These are phyloP conservation scores for Psilopogon haemacephalus DNA, from an alignment of 2,113 vertebrate genomes.

Conservation along the genomic window DNA sequence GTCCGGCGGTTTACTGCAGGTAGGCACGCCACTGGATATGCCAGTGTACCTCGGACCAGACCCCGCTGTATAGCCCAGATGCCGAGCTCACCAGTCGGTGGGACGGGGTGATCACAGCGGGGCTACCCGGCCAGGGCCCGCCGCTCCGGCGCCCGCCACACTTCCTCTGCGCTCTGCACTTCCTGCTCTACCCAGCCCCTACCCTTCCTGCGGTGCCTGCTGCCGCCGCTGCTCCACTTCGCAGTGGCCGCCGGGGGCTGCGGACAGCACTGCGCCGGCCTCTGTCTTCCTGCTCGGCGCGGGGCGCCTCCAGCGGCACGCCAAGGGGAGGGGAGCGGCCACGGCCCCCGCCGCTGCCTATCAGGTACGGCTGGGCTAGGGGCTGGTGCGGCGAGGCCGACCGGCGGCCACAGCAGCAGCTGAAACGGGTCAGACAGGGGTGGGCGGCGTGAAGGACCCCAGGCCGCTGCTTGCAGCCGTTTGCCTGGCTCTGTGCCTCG, in stretches of 20 bases:
- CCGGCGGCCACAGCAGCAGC: neutral
- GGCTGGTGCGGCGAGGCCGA: neutral
- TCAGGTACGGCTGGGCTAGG: neutral
- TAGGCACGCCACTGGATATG: fast-evolving
- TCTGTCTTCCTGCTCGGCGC: neutral
- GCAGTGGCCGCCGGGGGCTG: neutral
- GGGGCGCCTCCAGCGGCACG: neutral
- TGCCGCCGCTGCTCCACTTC: neutral
- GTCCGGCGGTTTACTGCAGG: fast-evolving
- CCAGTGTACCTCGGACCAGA: fast-evolving
- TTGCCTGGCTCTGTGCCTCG: neutral
- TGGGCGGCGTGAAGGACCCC: too few species aligned
- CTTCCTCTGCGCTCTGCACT: neutral
- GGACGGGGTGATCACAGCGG: neutral
- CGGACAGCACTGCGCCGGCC: fast-evolving
- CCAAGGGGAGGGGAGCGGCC: neutral
- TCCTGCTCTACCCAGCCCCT: neutral
- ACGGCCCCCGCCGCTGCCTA: neutral
- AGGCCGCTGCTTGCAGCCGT: neutral
- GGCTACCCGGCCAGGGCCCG: too few species aligned
- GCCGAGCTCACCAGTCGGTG: too few species aligned
- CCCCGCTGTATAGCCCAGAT: neutral
- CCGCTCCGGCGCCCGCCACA: neutral
- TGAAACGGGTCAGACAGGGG: neutral
- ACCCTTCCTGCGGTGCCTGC: neutral